Percentiles rank a stretch among this genome's conserved stretches.
Evolutionary conservation across 2,888 invertebrate genomes (phyloP).

Genomic region (Leucoptera coffeella): DNA sequence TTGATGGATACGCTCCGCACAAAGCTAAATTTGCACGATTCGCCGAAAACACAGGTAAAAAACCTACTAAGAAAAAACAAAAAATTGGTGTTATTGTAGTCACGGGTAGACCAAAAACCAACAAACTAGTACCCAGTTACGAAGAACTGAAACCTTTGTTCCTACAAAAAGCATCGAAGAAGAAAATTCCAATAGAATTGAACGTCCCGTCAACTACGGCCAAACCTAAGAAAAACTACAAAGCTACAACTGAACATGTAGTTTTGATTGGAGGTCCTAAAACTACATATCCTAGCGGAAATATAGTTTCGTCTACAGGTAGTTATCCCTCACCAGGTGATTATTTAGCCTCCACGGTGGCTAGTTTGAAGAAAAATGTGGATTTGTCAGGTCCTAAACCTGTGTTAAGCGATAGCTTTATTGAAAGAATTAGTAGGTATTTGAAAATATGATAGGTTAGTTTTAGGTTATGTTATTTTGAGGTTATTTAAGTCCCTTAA

Average conservation of each 20-base stretch:
- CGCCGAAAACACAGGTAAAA: no score
- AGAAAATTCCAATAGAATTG: slow-evolving; percentile 12
- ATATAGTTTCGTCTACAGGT: slow-evolving; percentile 9
- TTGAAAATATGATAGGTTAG: no score
- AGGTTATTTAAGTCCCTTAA: no score
- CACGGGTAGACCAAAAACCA: no score
- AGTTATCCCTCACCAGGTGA: slow-evolving; percentile 8
- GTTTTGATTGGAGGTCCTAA: slow-evolving; percentile 18
- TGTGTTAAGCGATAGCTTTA: slow-evolving; percentile 20
- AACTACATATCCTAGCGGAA: slow-evolving; percentile 17
- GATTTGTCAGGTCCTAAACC: slow-evolving; percentile 16
- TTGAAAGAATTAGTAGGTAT: slow-evolving; percentile 35
- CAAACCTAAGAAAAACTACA: slow-evolving; percentile 6
- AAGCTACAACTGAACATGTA: slow-evolving; percentile 16
- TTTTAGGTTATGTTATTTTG: no score
- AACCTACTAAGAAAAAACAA: no score
- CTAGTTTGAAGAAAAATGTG: slow-evolving; percentile 22
- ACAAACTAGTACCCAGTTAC: no score
- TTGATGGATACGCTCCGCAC: slow-evolving; percentile 17
- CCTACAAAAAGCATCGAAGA: slow-evolving; percentile 11
- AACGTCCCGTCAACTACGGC: slow-evolving; percentile 15
- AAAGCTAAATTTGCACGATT: slow-evolving; percentile 24
- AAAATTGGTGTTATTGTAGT: no score
- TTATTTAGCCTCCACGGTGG: slow-evolving; percentile 26
- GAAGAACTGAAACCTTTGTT: slow-evolving; percentile 22